phyloP scores from a whole-genome alignment of 2,113 vertebrate species.

The Nycticebus coucang region DNA sequence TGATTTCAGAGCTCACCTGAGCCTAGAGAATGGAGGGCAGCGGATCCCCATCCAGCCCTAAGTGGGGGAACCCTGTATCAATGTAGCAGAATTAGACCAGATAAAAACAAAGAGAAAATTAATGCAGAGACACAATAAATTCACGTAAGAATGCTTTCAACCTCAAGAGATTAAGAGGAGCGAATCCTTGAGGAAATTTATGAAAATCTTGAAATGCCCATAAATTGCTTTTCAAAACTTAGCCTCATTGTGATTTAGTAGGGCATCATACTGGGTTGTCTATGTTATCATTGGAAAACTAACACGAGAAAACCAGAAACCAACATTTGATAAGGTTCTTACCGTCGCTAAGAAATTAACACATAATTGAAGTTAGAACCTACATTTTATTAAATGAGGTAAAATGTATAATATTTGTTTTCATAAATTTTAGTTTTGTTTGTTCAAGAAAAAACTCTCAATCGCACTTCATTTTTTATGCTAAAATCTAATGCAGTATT shows the following conservation, averaged over 20 bases:
- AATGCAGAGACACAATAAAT: background rate
- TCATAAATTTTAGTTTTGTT: background rate
- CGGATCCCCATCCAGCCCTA: no score
- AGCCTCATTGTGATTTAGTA: background rate
- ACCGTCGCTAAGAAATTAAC: background rate
- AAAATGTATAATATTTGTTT: background rate
- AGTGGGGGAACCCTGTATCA: no score
- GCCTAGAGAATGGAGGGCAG: no score
- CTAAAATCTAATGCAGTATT: background rate
- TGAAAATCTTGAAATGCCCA: background rate
- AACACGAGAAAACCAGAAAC: background rate
- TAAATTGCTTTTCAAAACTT: background rate
- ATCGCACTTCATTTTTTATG: background rate
- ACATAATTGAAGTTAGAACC: background rate
- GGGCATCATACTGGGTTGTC: no score
- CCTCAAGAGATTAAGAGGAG: background rate
- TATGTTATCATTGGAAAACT: background rate
- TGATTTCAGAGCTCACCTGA: no score
- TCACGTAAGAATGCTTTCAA: background rate
- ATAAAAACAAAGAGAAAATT: background rate
- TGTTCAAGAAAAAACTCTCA: background rate
- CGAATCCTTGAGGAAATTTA: background rate
- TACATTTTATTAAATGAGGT: background rate
- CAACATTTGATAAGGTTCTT: background rate
- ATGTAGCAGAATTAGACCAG: background rate